These are phyloP conservation scores for Lochmaea crataegi DNA, from an alignment of 2,888 invertebrate species.

Conservation along the genomic window DNA sequence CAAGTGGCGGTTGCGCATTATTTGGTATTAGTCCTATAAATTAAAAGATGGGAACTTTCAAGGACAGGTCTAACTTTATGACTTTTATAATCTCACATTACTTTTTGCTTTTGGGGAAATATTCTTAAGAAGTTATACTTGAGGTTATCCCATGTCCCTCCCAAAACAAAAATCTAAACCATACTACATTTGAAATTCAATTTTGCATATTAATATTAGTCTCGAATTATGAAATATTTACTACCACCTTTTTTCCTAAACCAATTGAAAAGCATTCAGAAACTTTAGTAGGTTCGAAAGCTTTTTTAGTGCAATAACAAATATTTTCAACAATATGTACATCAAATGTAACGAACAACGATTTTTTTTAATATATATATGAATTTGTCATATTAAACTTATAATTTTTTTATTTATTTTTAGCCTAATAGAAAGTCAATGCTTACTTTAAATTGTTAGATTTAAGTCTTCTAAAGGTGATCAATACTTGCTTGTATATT, in stretches of 20 bases:
- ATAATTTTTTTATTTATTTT: conserved; percentile 15
- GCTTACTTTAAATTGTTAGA: conserved; percentile 21
- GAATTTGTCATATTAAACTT: too few relatives aligned
- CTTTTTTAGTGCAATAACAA: conserved; percentile 33
- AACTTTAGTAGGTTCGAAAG: conserved; percentile 10
- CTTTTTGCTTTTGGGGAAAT: too few relatives aligned
- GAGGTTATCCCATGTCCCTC: too few relatives aligned
- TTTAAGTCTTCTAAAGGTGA: conserved; percentile 11
- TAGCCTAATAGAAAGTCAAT: background rate
- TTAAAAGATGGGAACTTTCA: too few relatives aligned
- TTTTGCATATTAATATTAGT: background rate
- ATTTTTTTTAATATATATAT: background rate
- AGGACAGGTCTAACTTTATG: too few relatives aligned
- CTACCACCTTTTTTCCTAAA: conserved; percentile 3
- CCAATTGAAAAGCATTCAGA: background rate
- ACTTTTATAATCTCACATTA: too few relatives aligned
- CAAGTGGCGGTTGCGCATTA: too few relatives aligned
- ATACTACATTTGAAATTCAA: too few relatives aligned
- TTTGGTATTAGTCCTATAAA: too few relatives aligned
- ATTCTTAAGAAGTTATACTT: too few relatives aligned
- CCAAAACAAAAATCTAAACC: too few relatives aligned
- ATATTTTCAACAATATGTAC: conserved; percentile 17
- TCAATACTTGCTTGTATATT: conserved; percentile 25
- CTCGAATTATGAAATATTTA: background rate
- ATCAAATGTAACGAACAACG: conserved; percentile 9